Percentiles rank a stretch among this genome's conserved stretches.
Conservation (phyloP, 2,113 vertebrate genomes). For the Prinia subflava region DNA sequence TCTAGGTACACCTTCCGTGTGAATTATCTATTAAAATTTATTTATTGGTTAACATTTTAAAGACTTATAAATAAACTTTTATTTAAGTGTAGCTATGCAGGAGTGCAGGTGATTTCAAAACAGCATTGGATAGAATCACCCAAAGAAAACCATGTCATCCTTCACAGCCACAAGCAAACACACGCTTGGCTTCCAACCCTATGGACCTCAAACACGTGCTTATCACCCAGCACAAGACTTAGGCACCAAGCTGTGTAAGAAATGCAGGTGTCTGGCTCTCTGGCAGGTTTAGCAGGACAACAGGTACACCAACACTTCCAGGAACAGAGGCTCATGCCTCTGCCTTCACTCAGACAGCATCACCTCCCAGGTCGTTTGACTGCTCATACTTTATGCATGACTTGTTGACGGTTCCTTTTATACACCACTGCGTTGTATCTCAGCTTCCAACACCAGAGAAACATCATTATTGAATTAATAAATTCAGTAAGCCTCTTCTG, state of each 20-base stretch:
- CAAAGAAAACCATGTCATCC: neutral
- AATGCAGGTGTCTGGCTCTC: neutral
- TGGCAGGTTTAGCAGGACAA: neutral
- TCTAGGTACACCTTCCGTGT: neutral
- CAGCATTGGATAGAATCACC: neutral
- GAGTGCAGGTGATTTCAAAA: neutral
- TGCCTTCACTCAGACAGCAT: neutral
- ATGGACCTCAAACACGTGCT: neutral
- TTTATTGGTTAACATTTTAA: neutral
- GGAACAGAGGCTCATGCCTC: neutral
- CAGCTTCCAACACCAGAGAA: neutral
- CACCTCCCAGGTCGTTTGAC: neutral
- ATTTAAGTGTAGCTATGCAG: neutral
- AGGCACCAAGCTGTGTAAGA: neutral
- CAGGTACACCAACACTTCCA: neutral
- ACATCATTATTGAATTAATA: neutral
- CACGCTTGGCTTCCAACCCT: neutral
- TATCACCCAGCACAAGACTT: neutral
- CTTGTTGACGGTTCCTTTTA: conserved; percentile 3
- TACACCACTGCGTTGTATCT: neutral
- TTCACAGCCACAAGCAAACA: neutral
- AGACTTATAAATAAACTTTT: neutral
- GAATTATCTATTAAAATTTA: neutral
- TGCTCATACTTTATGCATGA: neutral
- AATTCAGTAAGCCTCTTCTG: neutral